Conservation (phyloP, 2,113 vertebrate genomes). For the Raja brachyura region DNA sequence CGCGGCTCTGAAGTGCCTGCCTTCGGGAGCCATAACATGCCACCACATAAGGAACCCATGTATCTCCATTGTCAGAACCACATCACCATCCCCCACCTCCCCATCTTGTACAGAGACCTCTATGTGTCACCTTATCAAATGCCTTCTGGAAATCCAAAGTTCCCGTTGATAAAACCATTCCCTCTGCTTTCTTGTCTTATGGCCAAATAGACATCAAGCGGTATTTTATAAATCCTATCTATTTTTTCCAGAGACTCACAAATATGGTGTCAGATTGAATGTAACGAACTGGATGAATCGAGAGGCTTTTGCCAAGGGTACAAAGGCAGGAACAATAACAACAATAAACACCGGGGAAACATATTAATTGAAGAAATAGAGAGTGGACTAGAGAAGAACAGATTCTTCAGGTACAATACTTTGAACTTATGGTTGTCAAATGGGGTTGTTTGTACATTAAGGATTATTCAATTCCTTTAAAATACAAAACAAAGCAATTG, state of each 20-base stretch:
- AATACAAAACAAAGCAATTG: background rate
- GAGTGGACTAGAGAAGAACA: slow-evolving; percentile 55
- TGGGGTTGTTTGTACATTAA: background rate
- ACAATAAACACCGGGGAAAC: slow-evolving; percentile 52
- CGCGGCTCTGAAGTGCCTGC: no score
- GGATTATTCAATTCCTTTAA: background rate
- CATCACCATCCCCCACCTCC: background rate
- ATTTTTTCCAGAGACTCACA: slow-evolving; percentile 61
- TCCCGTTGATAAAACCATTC: no score
- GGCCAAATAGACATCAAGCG: no score
- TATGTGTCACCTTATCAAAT: no score
- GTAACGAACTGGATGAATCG: slow-evolving; percentile 57
- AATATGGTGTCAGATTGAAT: slow-evolving; percentile 64
- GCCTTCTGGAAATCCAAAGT: no score
- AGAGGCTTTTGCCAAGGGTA: slow-evolving; percentile 57
- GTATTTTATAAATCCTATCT: background rate
- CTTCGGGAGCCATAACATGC: no score
- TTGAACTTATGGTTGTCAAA: no score
- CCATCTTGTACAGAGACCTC: background rate
- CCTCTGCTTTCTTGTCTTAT: no score
- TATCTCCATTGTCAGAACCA: no score
- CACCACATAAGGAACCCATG: no score
- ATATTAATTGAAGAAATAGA: background rate
- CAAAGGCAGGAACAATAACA: slow-evolving; percentile 71
- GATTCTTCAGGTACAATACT: slow-evolving; percentile 57